Evolutionary conservation across 2,113 vertebrate genomes (phyloP).

Genomic region (Perca flavescens): DNA sequence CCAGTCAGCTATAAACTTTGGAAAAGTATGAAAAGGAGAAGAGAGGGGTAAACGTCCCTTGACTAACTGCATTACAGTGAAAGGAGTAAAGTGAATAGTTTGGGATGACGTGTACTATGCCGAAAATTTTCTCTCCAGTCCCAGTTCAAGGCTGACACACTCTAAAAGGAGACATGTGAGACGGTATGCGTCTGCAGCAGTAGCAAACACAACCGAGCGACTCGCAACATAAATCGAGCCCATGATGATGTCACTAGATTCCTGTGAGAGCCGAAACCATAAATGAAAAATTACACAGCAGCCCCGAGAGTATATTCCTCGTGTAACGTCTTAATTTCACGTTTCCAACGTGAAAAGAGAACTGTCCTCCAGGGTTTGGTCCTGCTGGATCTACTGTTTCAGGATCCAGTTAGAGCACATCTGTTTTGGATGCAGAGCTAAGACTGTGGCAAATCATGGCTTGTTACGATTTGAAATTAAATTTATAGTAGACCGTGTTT

Average conservation of each 20-base stretch:
- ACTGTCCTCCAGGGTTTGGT: slow-evolving; percentile 38
- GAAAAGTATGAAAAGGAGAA: not conserved
- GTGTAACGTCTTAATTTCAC: slow-evolving; percentile 57
- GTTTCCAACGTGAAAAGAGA: slow-evolving; percentile 58
- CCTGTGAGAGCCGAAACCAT: slow-evolving; percentile 46
- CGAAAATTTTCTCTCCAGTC: slow-evolving; percentile 23
- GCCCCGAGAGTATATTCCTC: slow-evolving; percentile 35
- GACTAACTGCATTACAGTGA: slow-evolving; percentile 33
- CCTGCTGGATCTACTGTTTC: slow-evolving; percentile 40
- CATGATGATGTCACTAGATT: slow-evolving; percentile 59
- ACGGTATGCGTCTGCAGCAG: slow-evolving; percentile 17
- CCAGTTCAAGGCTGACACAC: slow-evolving; percentile 24
- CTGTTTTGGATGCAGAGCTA: slow-evolving; percentile 61
- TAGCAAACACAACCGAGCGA: slow-evolving; percentile 26
- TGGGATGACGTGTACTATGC: slow-evolving; percentile 41
- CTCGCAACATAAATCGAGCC: slow-evolving; percentile 38
- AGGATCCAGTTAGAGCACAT: slow-evolving; percentile 56
- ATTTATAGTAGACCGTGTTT: slow-evolving; percentile 51
- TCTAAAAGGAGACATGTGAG: slow-evolving; percentile 46
- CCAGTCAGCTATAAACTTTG: slow-evolving; percentile 23
- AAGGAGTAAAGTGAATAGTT: slow-evolving; percentile 29
- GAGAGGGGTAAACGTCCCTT: not conserved
- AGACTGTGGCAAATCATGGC: slow-evolving; percentile 55
- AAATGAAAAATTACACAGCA: slow-evolving; percentile 55
- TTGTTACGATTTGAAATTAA: slow-evolving; percentile 55